Percentiles rank a stretch among this genome's conserved stretches.
phyloP scores from a whole-genome alignment of 2,888 invertebrate species.

The Andrena praecox region DNA sequence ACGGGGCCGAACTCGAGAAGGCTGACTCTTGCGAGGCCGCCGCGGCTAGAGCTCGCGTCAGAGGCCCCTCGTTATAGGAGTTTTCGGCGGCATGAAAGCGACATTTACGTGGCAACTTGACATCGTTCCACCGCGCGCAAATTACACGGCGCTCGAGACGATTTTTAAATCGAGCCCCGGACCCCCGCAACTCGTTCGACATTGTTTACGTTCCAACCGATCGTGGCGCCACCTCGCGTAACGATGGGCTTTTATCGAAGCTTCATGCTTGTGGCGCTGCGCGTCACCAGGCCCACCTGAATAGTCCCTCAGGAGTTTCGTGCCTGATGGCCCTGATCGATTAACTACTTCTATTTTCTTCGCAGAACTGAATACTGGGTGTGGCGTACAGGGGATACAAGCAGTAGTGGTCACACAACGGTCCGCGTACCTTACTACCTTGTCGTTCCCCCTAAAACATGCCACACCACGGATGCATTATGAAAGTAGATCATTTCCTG shows the following conservation, averaged over 20 bases:
- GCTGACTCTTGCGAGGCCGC: slow-evolving; percentile 39
- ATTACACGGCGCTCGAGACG: slow-evolving; percentile 32
- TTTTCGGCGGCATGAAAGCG: slow-evolving; percentile 50
- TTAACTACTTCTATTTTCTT: too few relatives aligned
- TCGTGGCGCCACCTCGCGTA: background rate
- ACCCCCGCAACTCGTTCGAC: background rate
- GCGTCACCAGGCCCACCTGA: too few relatives aligned
- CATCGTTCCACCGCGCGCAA: slow-evolving; percentile 47
- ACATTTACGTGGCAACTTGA: slow-evolving; percentile 55
- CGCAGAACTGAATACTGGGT: too few relatives aligned
- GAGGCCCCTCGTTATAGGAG: slow-evolving; percentile 55
- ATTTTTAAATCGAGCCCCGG: slow-evolving; percentile 10
- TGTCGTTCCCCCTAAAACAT: background rate
- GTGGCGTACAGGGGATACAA: too few relatives aligned
- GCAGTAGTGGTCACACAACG: background rate
- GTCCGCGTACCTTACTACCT: background rate
- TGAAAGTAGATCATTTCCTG: background rate
- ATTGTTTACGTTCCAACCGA: background rate
- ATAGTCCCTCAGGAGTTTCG: background rate
- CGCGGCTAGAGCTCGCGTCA: slow-evolving; percentile 28
- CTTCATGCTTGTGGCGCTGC: background rate
- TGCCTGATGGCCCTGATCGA: background rate
- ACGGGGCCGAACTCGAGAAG: slow-evolving; percentile 14
- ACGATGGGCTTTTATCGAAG: background rate
- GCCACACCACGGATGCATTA: background rate